Conservation (phyloP, 2,113 vertebrate species). For the Macheiramphus alcinus region DNA sequence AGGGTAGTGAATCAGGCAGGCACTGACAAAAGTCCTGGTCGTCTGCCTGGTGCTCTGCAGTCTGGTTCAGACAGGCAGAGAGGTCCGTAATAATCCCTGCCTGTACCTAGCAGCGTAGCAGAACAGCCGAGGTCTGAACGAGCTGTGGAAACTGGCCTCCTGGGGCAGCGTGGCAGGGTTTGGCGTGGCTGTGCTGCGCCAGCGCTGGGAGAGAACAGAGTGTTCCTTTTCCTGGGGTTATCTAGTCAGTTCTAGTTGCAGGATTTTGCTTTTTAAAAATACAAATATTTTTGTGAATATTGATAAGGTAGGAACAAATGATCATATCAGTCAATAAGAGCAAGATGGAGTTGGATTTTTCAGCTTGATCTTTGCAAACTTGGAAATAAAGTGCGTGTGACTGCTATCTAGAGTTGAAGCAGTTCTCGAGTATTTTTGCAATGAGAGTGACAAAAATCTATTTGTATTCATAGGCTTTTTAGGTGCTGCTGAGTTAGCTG, state of each 20-base stretch:
- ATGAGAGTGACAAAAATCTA: not conserved
- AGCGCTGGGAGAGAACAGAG: fast-evolving
- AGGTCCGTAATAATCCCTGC: fast-evolving
- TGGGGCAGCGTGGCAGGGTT: not conserved
- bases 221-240: not conserved
- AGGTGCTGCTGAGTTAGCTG: not conserved
- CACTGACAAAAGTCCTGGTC: fast-evolving
- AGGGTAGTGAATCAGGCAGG: not conserved
- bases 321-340: not conserved
- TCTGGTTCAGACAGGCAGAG: not conserved
- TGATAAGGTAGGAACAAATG: not conserved
- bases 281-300: not conserved
- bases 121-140: not conserved
- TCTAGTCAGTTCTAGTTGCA: not conserved
- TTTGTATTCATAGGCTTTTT: not conserved
- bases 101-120: fast-evolving
- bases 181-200: not conserved
- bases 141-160: not conserved
- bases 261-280: not conserved
- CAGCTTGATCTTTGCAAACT: not conserved
- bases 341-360: not conserved
- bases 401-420: not conserved
- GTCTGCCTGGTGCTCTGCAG: not conserved
- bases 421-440: not conserved
- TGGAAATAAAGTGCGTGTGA: not conserved